Evolutionary conservation across 2,888 invertebrate species (phyloP).

Genomic region (Apamea monoglypha): DNA sequence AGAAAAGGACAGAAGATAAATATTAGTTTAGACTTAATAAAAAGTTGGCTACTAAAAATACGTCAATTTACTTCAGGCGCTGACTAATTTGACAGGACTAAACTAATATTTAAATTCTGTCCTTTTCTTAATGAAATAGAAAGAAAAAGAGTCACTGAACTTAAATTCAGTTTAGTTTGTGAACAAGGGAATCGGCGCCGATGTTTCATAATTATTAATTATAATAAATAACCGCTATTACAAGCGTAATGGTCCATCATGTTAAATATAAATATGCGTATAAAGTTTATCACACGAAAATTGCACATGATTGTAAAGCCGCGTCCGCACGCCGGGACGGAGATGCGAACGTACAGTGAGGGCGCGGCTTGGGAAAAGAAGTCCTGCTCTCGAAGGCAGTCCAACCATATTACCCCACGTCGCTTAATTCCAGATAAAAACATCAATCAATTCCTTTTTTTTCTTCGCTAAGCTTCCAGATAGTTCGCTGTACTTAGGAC

Average conservation of each 20-base stretch:
- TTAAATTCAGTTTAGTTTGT: too few species aligned
- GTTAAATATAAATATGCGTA: slow-evolving; percentile 16
- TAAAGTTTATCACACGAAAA: slow-evolving; percentile 50
- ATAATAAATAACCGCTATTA: slow-evolving; percentile 41
- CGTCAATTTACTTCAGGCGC: too few species aligned
- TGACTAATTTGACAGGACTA: too few species aligned
- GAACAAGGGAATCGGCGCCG: too few species aligned
- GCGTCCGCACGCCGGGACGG: slow-evolving; percentile 3
- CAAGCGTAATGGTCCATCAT: slow-evolving; percentile 50
- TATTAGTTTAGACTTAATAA: too few species aligned
- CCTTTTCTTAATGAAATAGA: too few species aligned
- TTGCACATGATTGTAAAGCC: slow-evolving; percentile 51
- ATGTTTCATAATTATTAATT: slow-evolving; percentile 15
- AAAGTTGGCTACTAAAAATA: too few species aligned
- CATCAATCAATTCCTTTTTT: slow-evolving; percentile 25
- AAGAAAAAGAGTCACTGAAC: too few species aligned
- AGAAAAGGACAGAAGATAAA: too few species aligned
- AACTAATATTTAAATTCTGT: too few species aligned
- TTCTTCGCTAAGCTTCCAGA: slow-evolving; percentile 27
- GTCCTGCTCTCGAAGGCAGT: slow-evolving; percentile 21
- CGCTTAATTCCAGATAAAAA: neutral
- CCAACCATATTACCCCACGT: neutral
- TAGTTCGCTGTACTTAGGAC: neutral
- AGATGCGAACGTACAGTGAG: neutral
- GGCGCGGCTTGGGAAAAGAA: slow-evolving; percentile 14